phyloP scores from a whole-genome alignment of 2,888 invertebrate genomes.

The Heliconius hortense region DNA sequence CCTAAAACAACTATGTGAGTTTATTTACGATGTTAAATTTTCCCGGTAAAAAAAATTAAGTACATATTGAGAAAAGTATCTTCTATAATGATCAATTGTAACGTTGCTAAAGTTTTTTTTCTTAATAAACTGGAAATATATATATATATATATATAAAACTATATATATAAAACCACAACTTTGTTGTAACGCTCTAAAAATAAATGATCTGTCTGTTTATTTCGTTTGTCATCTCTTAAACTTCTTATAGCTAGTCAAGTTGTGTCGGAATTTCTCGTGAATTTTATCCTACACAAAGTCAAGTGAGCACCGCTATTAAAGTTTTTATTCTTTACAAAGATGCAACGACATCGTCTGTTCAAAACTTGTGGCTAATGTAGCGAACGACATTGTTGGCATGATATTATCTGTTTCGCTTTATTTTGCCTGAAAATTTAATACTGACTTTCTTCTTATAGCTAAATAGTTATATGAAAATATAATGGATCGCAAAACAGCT shows the following conservation, averaged over 20 bases:
- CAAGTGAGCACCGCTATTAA: slow-evolving; percentile 32
- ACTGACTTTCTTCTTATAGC: slow-evolving; percentile 23
- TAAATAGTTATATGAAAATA: slow-evolving; percentile 10
- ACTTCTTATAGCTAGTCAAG: slow-evolving; percentile 28
- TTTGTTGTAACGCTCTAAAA: neutral
- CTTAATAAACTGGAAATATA: slow-evolving; percentile 50
- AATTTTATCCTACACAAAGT: slow-evolving; percentile 34
- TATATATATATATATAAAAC: too few species aligned
- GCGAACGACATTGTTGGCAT: slow-evolving; percentile 37
- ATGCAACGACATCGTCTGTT: slow-evolving; percentile 31
- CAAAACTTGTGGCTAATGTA: slow-evolving; percentile 38
- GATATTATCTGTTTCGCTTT: slow-evolving; percentile 28
- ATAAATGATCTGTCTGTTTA: slow-evolving; percentile 8
- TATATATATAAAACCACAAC: neutral
- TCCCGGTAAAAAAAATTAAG: neutral
- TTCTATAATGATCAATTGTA: neutral
- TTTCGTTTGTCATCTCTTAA: slow-evolving; percentile 13
- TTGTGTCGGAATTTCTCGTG: slow-evolving; percentile 22
- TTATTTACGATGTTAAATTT: neutral
- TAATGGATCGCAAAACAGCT: slow-evolving; percentile 24
- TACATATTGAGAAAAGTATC: neutral
- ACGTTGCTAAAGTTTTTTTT: slow-evolving; percentile 41
- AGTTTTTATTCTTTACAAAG: slow-evolving; percentile 33
- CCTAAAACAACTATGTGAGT: neutral
- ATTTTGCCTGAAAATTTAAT: slow-evolving; percentile 29